Base-by-base conservation (phyloP, 2,797 vertebrate species). In the Gymnothorax reevesii region DNA sequence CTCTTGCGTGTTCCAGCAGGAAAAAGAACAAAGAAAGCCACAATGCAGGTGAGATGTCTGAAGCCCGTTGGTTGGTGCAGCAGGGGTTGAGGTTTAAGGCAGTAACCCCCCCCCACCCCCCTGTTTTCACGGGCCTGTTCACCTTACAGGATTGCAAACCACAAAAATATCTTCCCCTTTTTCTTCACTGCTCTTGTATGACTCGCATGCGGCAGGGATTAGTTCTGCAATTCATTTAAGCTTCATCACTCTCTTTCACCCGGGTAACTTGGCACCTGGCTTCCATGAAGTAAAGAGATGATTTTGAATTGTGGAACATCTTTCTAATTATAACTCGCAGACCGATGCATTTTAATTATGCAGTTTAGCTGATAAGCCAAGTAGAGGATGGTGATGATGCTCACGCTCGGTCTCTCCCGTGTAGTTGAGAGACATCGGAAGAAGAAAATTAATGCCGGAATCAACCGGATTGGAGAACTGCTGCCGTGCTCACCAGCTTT, bases 1-100 rank as follows among this genome's bases (percentile, higher is more conserved):
- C 13, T 84, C 87, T 92, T 10, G 54, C 83, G 15, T 87, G 59
- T 88, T 1, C 80, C 90, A 95, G 94, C 92, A 98, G 97, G 95
- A 99, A 99, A 97, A 99, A 99, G 97, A 99, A 99, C 92, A 97
- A 99, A 89, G 99, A 99, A 94, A 97, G 97, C 69, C 99, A 99
- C 89, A 99, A 99, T 95, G 98, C 98, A 96, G 98, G 98, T 99
- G 91, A 90, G 93, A 77, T 49, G 7, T 77, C 73, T 77, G 73
- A 15, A 17, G 73, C 12, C 20, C 4, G 13, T 15, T 77, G 25
- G 15, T 77, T 13, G 33, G 42, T 77, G 73, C 71, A 42, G 2
- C 33, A 75, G 42, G 73, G 42, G 33, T 77, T 73, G 3, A 73
- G 69, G 27, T 73, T 5, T 73, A 25, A 4, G 9, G 64, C 9